Percentiles rank a stretch among this genome's conserved stretches.
Conservation (phyloP, 1,140 invertebrate genomes). For the Elysia chlorotica region DNA sequence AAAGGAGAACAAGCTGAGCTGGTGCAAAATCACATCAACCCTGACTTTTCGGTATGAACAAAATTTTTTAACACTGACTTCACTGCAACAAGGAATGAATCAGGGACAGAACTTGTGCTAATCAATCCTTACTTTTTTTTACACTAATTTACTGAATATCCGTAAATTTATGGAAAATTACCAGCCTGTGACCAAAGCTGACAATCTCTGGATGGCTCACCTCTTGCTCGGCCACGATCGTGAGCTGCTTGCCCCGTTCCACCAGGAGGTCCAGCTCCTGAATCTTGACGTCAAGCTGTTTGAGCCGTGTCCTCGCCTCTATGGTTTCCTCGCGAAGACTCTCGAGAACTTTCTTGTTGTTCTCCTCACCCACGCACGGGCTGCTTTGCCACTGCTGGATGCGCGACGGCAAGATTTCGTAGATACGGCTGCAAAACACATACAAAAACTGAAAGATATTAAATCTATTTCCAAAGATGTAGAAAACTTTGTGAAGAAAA, state of each 20-base stretch:
- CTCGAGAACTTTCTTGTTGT: conserved; percentile 82
- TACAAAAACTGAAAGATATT: too few relatives aligned
- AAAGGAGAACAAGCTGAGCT: too few relatives aligned
- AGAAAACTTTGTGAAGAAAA: too few relatives aligned
- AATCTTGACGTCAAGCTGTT: conserved; percentile 59
- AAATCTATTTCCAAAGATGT: too few relatives aligned
- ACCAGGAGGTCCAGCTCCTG: conserved; percentile 81
- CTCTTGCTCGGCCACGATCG: conserved; percentile 68
- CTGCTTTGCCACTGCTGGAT: conserved; percentile 94
- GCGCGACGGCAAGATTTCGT: conserved; percentile 82
- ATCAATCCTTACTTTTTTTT: neutral
- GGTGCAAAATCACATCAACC: too few relatives aligned
- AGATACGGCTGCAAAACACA: conserved; percentile 59
- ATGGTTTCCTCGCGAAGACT: conserved; percentile 79
- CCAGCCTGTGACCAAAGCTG: neutral
- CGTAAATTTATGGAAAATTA: neutral
- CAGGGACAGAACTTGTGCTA: neutral
- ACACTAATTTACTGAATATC: neutral
- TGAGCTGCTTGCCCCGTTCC: conserved; percentile 73
- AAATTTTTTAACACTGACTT: neutral
- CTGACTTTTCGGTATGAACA: neutral
- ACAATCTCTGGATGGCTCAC: conserved; percentile 25
- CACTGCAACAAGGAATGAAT: neutral
- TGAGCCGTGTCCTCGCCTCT: conserved; percentile 72
- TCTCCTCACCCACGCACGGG: conserved; percentile 84